Percentiles rank a stretch among this genome's conserved stretches.
Conservation (phyloP, 2,797 vertebrate species). For the Fratercula arctica region DNA sequence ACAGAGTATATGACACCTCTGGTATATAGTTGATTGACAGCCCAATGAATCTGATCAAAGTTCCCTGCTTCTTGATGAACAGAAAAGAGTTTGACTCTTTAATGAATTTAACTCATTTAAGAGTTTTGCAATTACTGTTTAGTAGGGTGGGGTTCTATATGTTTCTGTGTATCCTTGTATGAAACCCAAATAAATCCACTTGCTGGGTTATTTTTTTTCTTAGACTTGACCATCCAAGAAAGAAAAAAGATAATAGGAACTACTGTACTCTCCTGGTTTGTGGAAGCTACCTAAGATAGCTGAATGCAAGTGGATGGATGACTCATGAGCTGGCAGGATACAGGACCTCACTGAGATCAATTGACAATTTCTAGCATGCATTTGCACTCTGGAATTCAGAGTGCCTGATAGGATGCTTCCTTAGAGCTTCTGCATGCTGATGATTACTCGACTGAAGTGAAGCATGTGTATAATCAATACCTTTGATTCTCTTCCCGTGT, state of each 20-base stretch:
- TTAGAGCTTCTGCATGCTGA: neutral
- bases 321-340: neutral
- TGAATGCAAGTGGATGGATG: neutral
- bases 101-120: no score
- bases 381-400: neutral
- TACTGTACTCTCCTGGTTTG: neutral
- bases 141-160: neutral
- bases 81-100: neutral
- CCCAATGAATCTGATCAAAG: fast-evolving
- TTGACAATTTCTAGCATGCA: neutral
- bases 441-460: constrained; percentile 1
- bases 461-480: constrained; percentile 4
- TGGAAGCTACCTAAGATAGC: neutral
- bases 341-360: neutral
- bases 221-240: neutral
- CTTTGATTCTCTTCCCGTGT: neutral
- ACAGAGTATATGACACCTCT: neutral
- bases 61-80: neutral
- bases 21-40: neutral
- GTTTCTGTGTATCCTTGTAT: neutral
- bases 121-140: neutral
- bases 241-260: neutral
- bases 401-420: neutral
- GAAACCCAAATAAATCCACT: neutral
- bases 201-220: neutral